These are phyloP conservation scores for Palythoa heliodiscus DNA, from an alignment of 92 coral and sea anemone species.

Conservation along the genomic window DNA sequence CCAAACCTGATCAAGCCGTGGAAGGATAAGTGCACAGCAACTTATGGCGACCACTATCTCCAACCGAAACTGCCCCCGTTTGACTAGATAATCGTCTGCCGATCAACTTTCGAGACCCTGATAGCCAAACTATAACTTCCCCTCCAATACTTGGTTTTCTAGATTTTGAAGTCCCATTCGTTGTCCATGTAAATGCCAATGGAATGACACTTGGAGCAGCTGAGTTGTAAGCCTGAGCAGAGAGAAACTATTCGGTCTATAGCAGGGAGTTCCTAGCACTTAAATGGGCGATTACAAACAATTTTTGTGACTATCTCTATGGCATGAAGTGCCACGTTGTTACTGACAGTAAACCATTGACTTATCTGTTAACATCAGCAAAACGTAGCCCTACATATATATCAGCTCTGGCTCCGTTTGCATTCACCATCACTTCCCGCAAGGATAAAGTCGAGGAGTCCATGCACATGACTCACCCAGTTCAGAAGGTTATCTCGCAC, in stretches of 20 bases:
- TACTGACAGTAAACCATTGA: conserved; percentile 54
- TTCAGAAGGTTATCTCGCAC: too few species aligned
- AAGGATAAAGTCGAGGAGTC: conserved; percentile 35
- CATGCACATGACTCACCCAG: background rate
- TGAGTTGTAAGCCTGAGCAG: conserved; percentile 16
- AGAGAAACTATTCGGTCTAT: conserved; percentile 12
- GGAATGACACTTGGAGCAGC: conserved; percentile 44
- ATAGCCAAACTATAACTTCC: conserved; percentile 39
- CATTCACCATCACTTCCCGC: too few species aligned
- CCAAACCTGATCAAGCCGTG: too few species aligned
- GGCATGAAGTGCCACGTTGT: conserved; percentile 51
- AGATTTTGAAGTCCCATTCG: conserved; percentile 39
- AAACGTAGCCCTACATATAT: too few species aligned
- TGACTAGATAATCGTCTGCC: background rate
- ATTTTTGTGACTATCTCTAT: conserved; percentile 51
- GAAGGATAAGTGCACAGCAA: too few species aligned
- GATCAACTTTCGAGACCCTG: conserved; percentile 45
- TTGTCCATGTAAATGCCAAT: conserved; percentile 43
- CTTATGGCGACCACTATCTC: too few species aligned
- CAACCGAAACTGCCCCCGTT: background rate
- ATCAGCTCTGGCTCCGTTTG: background rate
- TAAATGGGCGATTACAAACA: conserved; percentile 61
- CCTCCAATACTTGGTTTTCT: conserved; percentile 44
- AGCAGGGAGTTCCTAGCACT: conserved; percentile 56
- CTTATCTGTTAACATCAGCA: conserved; percentile 42